Evolutionary conservation across 2,797 vertebrate species (phyloP).

Genomic region (Taeniopygia guttata): DNA sequence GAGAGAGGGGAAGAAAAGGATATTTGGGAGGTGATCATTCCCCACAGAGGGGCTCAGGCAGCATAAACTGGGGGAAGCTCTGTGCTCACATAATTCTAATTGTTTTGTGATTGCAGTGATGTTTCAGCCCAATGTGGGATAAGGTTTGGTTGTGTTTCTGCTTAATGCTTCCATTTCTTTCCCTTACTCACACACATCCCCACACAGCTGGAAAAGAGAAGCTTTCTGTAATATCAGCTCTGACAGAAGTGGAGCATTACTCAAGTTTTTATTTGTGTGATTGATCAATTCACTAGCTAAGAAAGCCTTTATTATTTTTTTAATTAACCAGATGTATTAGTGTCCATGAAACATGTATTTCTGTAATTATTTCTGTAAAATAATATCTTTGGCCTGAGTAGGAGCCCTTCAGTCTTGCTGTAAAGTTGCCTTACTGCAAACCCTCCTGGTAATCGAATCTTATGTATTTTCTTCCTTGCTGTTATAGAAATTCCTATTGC

Average conservation of each 20-base stretch:
- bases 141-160: neutral
- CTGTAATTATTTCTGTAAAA: neutral
- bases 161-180: neutral
- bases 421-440: neutral
- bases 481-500: neutral
- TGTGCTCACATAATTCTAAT: neutral
- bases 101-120: neutral
- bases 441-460: neutral
- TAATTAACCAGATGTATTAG: neutral
- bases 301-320: neutral
- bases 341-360: neutral
- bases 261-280: neutral
- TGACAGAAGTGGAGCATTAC: neutral
- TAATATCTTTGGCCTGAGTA: neutral
- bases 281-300: neutral
- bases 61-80: neutral
- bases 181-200: neutral
- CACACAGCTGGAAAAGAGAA: neutral
- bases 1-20: neutral
- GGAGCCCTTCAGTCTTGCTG: neutral
- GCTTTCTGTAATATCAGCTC: neutral
- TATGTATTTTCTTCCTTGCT: neutral
- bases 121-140: neutral
- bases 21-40: accelerated
- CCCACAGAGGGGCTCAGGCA: neutral